These are phyloP conservation scores for Platysternon megacephalum DNA, from an alignment of 2,113 vertebrate species.

Conservation along the genomic window DNA sequence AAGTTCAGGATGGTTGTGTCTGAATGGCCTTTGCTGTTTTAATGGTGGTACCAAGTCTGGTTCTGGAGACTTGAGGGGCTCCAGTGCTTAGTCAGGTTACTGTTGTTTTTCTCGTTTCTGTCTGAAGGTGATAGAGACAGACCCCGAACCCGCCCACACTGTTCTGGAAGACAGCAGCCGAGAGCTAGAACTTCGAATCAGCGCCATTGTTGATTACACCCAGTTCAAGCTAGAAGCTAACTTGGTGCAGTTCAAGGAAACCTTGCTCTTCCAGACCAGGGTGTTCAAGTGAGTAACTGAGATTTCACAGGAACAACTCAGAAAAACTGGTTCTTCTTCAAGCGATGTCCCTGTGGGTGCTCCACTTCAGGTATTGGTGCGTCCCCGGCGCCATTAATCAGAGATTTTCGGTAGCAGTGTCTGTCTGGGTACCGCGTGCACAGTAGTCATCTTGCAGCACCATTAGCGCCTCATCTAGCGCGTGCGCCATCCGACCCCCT, in stretches of 20 bases:
- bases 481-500: too few species aligned
- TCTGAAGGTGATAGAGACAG: slow-evolving; percentile 80
- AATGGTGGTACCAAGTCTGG: background rate
- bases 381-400: too few species aligned
- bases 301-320: rapidly evolving
- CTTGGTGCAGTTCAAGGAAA: slow-evolving; percentile 83
- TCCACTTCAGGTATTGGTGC: too few species aligned
- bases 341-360: background rate
- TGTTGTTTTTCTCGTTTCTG: background rate
- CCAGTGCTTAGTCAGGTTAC: background rate
- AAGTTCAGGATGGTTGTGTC: background rate
- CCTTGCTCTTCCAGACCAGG: slow-evolving; percentile 86
- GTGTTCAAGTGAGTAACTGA: slow-evolving; percentile 82
- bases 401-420: too few species aligned
- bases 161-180: slow-evolving; percentile 78
- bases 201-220: slow-evolving; percentile 78
- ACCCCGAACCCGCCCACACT: slow-evolving; percentile 82
- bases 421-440: too few species aligned
- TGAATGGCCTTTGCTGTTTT: background rate
- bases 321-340: background rate
- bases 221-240: slow-evolving; percentile 72
- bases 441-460: too few species aligned
- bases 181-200: slow-evolving; percentile 83
- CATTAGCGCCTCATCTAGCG: too few species aligned
- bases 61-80: background rate